Base-by-base conservation (phyloP, 2,797 vertebrate species). In the Brotula barbata region DNA sequence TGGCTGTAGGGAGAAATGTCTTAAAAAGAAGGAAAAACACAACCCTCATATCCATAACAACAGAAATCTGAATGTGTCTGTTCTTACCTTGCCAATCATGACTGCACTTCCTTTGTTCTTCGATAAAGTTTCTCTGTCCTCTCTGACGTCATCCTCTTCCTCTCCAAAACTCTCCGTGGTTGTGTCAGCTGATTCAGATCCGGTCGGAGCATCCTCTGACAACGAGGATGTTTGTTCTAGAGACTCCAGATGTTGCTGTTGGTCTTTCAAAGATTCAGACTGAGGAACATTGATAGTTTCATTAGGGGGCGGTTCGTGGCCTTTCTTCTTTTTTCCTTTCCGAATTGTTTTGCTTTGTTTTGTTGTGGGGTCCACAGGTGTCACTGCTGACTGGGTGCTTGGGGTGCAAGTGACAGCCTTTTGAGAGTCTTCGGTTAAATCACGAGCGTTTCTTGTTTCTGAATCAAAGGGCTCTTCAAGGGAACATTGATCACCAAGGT, bases 61-160 rank as follows among this genome's bases (percentile, higher is more conserved):
- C 25, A 33, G 31, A 33, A 33, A 7, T 6, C 2, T 10, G 11
- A 33, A 33, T 33, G 12, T 31, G 17, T 5, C 25, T 4, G 2
- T 22, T 43, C 61, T 77, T 80, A 92, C 92, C 88, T 90, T 92
- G 65, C 77, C 60, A 19, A 56, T 61, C 13, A 55, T 68, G 33
- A 71, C 16, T 33, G 43, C 4, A 0, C 23, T 19, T 20, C n/a
- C 69, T 11, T 80, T 71, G 56, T 71, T 67, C 44, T 56, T 66
- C 11, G 61, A 58, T 17, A 31, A 7, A 6, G 1, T 12, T 44
- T 65, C 57, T 64, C 3, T 54, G 19, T 34, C 61, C 33, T 76
- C 58, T 8, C 28, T 20, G 16, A 41, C 0, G 0, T 64, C 73
- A 4, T 68, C 60, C 7, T 82, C 73, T 13, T 71, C 64, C 31